Evolutionary conservation across 2,888 invertebrate species (phyloP).

Genomic region (Amblyjoppa proteus): DNA sequence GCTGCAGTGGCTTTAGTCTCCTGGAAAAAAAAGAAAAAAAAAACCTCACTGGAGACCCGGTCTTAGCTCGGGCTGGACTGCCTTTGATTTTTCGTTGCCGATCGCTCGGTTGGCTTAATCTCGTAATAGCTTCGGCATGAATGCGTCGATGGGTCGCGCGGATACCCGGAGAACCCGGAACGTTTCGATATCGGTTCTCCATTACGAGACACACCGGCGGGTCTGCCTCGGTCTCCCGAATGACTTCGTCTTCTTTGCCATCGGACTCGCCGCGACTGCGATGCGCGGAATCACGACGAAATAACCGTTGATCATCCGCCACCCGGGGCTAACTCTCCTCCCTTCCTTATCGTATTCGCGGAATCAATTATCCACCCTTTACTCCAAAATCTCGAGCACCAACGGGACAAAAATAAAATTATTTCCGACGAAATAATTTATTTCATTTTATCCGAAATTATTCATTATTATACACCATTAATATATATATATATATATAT

Average conservation of each 20-base stretch:
- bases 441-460: not conserved
- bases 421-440: not conserved
- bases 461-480: too few relatives aligned
- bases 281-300: slow-evolving; percentile 25
- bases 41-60: slow-evolving; percentile 35
- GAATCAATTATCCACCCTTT: slow-evolving; percentile 43
- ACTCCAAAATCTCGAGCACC: not conserved
- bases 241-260: slow-evolving; percentile 31
- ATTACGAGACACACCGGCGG: slow-evolving; percentile 49
- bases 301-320: slow-evolving; percentile 13
- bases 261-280: slow-evolving; percentile 18
- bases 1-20: slow-evolving; percentile 61
- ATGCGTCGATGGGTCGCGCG: slow-evolving; percentile 68
- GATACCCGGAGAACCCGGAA: slow-evolving; percentile 32
- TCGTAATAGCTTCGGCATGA: slow-evolving; percentile 70
- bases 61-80: slow-evolving; percentile 2
- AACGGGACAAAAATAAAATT: not conserved
- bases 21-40: slow-evolving; percentile 69
- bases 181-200: slow-evolving; percentile 58
- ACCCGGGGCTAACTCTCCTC: not conserved
- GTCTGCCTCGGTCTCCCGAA: slow-evolving; percentile 39
- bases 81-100: slow-evolving; percentile 6
- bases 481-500: too few relatives aligned
- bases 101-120: slow-evolving; percentile 60
- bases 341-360: slow-evolving; percentile 28